Evolutionary conservation across 1,140 invertebrate genomes (phyloP).

Genomic region (Heterodera carotae): DNA sequence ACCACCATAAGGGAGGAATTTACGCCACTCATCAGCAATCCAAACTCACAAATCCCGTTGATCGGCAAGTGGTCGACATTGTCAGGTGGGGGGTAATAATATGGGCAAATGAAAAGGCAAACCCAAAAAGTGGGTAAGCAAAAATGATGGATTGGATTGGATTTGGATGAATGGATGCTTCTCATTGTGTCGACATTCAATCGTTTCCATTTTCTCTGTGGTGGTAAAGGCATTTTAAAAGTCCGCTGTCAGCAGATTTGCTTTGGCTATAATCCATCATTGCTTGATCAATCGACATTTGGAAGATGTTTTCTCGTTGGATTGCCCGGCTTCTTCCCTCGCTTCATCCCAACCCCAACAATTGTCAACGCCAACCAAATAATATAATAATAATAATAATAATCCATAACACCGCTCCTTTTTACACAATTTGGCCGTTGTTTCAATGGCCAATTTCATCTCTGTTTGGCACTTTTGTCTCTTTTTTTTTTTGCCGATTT

Average conservation of each 20-base stretch:
- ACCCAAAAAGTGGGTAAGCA: no score
- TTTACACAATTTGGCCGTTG: no score
- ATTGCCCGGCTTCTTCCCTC: neutral
- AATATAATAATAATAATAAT: neutral
- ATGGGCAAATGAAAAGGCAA: no score
- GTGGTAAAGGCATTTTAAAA: no score
- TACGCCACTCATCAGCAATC: conserved; percentile 11
- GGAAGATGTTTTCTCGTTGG: neutral
- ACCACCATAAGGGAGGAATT: conserved; percentile 22
- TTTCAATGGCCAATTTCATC: neutral
- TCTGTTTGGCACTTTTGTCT: neutral
- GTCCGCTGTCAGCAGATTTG: no score
- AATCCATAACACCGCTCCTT: neutral
- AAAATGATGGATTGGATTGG: no score
- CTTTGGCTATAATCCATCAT: neutral
- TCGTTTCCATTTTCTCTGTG: no score
- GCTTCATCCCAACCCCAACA: neutral
- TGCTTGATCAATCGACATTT: neutral
- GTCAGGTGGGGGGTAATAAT: conserved; percentile 10
- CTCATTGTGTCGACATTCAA: no score
- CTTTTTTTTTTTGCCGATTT: no score
- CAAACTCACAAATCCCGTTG: neutral
- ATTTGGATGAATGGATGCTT: no score
- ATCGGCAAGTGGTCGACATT: neutral
- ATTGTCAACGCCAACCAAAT: neutral